Evolutionary conservation across 2,888 invertebrate species (phyloP), one percentile per base, ranked within the genome.

Genomic region (Sinotaia quadrata): DNA sequence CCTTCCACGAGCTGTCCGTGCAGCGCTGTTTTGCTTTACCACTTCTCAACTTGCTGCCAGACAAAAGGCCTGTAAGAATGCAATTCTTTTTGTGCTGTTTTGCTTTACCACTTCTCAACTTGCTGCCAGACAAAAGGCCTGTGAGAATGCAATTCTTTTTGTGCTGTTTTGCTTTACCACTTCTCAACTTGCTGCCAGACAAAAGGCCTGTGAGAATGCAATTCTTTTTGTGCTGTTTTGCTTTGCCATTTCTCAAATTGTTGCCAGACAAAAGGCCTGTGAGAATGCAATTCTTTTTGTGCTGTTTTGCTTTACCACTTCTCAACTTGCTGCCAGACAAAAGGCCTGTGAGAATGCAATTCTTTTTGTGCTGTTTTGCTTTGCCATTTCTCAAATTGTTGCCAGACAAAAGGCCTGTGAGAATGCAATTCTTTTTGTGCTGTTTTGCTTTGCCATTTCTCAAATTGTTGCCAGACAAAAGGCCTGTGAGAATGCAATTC

Each of bases 61-160:
- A 75, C 59, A 70, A 67, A 49, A 75, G 66, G 69, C 80, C 80
- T 15, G 80, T 80, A 56, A 68, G 69, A 69, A 12, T 27, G 10
- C 31, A 24, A 21, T 24, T 29, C 59, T 44, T 5, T 33, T 4
- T 5, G 8, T 10, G 8, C 31, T 54, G 8, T 12, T 54, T 31
- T 54, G 24, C 54, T 2, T 8, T 2, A 18, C 29, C 27, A 2
- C 54, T 8, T 51, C 15, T 51, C 51, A 10, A 15, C 24, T 21
- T 51, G 51, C 10, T 21, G 8, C 21, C 24, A n/a, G n/a, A n/a
- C n/a, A n/a, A n/a, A n/a, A n/a, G n/a, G n/a, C n/a, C n/a, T n/a
- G n/a, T n/a, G n/a, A n/a, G n/a, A n/a, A n/a, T n/a, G n/a, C n/a
- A 15, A 41, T 15, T 12, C 12, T 12, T 15, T 15, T 18, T 18